phyloP scores from a whole-genome alignment of 2,113 vertebrate species.

The Malurus cyaneus region DNA sequence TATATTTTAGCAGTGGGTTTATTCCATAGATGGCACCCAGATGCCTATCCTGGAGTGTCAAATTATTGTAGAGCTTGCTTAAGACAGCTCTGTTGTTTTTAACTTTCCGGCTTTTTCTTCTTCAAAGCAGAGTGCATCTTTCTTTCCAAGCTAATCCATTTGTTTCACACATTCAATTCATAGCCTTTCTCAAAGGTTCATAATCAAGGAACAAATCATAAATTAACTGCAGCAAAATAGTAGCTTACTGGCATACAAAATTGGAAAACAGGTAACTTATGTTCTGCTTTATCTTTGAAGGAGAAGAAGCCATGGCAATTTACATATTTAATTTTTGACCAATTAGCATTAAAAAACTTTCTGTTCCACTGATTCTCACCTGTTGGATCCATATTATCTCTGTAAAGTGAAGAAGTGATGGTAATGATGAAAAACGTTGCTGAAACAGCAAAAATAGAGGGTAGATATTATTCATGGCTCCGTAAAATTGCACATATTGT shows the following conservation, averaged over 20 bases:
- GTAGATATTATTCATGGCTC: not conserved
- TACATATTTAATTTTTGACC: not conserved
- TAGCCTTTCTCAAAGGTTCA: not conserved
- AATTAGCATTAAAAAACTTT: not conserved
- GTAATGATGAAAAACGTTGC: not conserved
- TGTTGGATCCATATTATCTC: not conserved
- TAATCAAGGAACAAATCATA: conserved; percentile 13
- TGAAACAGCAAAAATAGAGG: not conserved
- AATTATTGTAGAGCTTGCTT: not conserved
- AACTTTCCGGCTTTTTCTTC: not conserved
- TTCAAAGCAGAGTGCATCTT: not conserved
- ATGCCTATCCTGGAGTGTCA: not conserved
- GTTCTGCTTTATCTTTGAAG: conserved; percentile 4
- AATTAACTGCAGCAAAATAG: not conserved
- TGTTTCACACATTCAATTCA: not conserved
- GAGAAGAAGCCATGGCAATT: not conserved
- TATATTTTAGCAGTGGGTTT: not conserved
- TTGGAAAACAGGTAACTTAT: not conserved
- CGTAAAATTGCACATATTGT: not conserved
- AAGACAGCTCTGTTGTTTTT: not conserved
- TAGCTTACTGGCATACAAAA: not conserved
- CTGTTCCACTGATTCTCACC: not conserved
- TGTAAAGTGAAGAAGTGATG: not conserved
- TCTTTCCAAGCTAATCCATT: not conserved
- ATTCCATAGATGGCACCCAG: not conserved